Conservation (phyloP, 2,113 vertebrate species). For the Gobius niger region DNA sequence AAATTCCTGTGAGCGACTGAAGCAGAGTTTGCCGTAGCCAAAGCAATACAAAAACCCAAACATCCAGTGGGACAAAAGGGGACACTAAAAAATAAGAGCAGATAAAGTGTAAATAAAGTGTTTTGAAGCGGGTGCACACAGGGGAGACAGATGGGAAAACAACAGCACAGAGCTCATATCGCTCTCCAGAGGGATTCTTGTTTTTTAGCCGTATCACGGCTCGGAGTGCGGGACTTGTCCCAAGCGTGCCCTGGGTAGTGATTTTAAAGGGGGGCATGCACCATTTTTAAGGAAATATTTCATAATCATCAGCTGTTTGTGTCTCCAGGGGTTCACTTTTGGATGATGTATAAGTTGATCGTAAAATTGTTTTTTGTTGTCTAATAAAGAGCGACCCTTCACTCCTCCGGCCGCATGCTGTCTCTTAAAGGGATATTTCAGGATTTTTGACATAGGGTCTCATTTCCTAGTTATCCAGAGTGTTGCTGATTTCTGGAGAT, state of each 20-base stretch:
- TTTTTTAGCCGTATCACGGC: background rate
- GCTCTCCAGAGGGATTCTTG: background rate
- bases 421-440: too few species aligned
- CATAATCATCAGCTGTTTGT: too few species aligned
- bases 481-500: too few species aligned
- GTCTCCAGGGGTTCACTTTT: background rate
- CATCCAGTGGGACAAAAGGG: background rate
- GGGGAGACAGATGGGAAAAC: slow-evolving; percentile 6
- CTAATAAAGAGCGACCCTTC: too few species aligned
- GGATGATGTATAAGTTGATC: too few species aligned
- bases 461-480: too few species aligned
- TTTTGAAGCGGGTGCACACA: background rate
- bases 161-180: background rate
- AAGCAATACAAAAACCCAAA: background rate
- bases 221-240: background rate
- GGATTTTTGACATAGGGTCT: too few species aligned
- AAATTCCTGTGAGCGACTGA: background rate
- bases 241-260: background rate
- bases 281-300: too few species aligned
- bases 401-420: too few species aligned
- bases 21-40: background rate
- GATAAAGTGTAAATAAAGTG: slow-evolving; percentile 8
- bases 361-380: too few species aligned
- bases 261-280: background rate
- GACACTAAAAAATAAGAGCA: background rate